Evolutionary conservation across 37 sponge, comb jelly and placozoan species (phyloP).

Genomic region (Bolinopsis microptera): DNA sequence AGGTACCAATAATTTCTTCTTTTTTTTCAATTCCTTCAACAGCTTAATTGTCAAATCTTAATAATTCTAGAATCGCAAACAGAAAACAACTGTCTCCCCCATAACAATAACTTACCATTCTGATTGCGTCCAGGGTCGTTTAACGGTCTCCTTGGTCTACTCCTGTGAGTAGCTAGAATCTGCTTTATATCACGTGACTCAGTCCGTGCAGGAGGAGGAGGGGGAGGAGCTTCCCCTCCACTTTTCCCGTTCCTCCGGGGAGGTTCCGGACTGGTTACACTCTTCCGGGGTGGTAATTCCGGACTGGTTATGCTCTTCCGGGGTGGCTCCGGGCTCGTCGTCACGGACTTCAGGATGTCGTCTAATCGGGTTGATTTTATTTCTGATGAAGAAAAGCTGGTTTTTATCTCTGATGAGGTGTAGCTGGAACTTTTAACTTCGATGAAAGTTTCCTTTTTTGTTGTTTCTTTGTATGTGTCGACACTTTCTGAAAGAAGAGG

Average conservation of each 20-base stretch:
- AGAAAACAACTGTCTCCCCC: no score
- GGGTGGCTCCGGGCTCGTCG: not conserved
- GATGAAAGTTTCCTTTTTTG: not conserved
- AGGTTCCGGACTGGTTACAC: not conserved
- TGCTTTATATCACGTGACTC: slow-evolving; percentile 28
- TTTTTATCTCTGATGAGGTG: not conserved
- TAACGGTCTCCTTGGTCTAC: slow-evolving; percentile 35
- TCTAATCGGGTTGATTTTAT: slow-evolving; percentile 6
- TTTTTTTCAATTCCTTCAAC: no score
- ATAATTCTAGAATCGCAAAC: no score
- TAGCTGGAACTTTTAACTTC: not conserved
- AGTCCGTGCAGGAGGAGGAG: not conserved
- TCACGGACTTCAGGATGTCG: slow-evolving; percentile 13
- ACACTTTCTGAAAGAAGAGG: not conserved
- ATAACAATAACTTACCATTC: not conserved
- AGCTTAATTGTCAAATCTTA: no score
- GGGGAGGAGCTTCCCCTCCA: not conserved
- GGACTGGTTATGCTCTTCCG: not conserved
- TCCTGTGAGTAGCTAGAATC: not conserved
- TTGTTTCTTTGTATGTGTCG: not conserved
- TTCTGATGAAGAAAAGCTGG: not conserved
- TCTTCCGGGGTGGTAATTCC: not conserved
- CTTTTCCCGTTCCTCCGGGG: not conserved
- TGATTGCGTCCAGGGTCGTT: not conserved
- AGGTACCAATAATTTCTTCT: no score